These are phyloP conservation scores for Sabatieria punctata DNA, from an alignment of 2,888 invertebrate species.

Conservation along the genomic window DNA sequence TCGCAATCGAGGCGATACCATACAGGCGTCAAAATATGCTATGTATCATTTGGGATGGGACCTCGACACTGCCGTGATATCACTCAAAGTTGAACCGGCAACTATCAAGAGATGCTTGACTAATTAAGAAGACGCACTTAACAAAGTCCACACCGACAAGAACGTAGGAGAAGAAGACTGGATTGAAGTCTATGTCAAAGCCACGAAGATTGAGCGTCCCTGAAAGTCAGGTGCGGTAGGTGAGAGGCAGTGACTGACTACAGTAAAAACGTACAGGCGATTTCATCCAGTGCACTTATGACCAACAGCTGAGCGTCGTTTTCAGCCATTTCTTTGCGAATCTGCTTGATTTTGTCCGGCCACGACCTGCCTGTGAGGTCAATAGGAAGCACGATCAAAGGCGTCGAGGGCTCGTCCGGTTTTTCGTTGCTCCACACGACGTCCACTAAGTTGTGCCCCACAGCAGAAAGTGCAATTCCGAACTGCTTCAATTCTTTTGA, in stretches of 20 bases:
- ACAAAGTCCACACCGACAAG: constrained; percentile 15
- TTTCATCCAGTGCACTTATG: constrained; percentile 61
- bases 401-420: constrained; percentile 23
- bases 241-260: too few relatives aligned
- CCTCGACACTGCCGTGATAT: too few relatives aligned
- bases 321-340: constrained; percentile 50
- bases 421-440: constrained; percentile 30
- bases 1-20: too few relatives aligned
- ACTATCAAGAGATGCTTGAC: too few relatives aligned
- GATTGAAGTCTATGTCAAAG: constrained; percentile 69
- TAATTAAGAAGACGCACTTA: too few relatives aligned
- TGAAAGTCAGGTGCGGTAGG: too few relatives aligned
- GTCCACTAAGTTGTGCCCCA: constrained; percentile 25
- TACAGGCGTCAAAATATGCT: too few relatives aligned
- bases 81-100: too few relatives aligned
- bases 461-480: background rate
- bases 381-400: constrained; percentile 20
- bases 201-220: constrained; percentile 72
- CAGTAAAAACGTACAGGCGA: constrained; percentile 53
- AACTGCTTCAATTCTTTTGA: background rate
- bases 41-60: too few relatives aligned
- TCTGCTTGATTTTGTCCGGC: constrained; percentile 47
- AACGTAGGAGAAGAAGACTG: constrained; percentile 44
- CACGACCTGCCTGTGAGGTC: constrained; percentile 36
- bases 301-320: constrained; percentile 49